phyloP scores from a whole-genome alignment of 2,113 vertebrate genomes.

The Neolamprologus modestus region DNA sequence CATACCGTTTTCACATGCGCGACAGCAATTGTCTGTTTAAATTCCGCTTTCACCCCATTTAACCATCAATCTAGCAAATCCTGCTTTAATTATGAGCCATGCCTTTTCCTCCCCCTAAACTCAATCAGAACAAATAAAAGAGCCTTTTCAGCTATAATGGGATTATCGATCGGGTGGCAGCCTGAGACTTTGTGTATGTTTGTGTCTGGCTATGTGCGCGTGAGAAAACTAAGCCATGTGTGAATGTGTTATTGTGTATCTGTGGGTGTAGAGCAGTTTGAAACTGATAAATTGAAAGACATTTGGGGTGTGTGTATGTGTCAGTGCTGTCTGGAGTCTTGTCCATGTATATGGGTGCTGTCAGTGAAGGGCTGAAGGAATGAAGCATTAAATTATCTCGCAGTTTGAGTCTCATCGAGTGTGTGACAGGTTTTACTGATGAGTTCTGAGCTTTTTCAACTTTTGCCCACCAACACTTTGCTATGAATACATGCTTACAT shows the following conservation, averaged over 20 bases:
- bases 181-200: slow-evolving; percentile 35
- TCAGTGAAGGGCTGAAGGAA: slow-evolving; percentile 2
- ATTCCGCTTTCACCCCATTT: slow-evolving; percentile 21
- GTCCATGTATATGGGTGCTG: background rate
- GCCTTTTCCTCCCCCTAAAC: slow-evolving; percentile 6
- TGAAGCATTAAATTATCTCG: slow-evolving; percentile 42
- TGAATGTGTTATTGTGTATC: background rate
- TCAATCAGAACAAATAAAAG: slow-evolving; percentile 55
- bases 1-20: background rate
- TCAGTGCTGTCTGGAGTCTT: background rate
- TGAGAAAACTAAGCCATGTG: background rate
- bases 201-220: background rate
- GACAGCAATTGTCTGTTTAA: background rate
- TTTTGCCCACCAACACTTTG: background rate
- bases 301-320: background rate
- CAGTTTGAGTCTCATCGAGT: slow-evolving; percentile 34
- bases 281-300: slow-evolving; percentile 17
- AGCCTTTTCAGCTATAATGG: slow-evolving; percentile 49
- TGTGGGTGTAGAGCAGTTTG: background rate
- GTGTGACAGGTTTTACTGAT: slow-evolving; percentile 37
- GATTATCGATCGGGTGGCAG: slow-evolving; percentile 46
- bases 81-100: slow-evolving; percentile 48
- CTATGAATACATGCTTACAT: background rate
- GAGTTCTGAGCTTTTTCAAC: background rate
- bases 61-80: slow-evolving; percentile 48